These are phyloP conservation scores for Eubasilissa splendida DNA, from an alignment of 2,888 invertebrate genomes.

Conservation along the genomic window DNA sequence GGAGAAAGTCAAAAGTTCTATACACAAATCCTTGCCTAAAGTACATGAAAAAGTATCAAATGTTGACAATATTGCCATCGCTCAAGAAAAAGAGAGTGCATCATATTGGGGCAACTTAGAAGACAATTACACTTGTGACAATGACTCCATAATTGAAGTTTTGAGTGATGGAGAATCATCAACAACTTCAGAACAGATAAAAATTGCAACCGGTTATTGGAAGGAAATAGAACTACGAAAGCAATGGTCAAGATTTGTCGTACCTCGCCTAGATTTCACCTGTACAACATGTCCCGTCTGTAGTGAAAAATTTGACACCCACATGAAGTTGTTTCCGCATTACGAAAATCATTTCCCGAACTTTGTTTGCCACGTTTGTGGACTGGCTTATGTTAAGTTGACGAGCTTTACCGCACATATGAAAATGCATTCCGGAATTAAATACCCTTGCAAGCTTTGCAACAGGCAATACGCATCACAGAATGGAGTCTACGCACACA, in stretches of 20 bases:
- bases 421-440: constrained; percentile 1
- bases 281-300: constrained; percentile 33
- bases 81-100: no score
- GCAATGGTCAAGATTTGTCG: background rate
- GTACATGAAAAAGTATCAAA: no score
- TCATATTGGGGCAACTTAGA: no score
- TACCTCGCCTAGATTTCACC: background rate
- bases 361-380: constrained; percentile 37
- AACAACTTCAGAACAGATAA: constrained; percentile 29
- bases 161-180: constrained; percentile 1
- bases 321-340: background rate
- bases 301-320: constrained; percentile 10
- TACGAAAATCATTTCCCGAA: constrained; percentile 29
- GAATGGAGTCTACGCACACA: constrained; percentile 1
- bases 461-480: background rate
- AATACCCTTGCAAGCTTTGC: background rate
- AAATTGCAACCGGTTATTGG: constrained; percentile 1
- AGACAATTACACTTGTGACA: no score
- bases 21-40: no score
- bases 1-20: no score
- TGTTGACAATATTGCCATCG: no score
- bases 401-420: background rate
- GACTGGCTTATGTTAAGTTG: background rate
- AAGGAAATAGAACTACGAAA: background rate
- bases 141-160: no score